Evolutionary conservation across 2,888 invertebrate genomes (phyloP).

Genomic region (Muschampia plurimacula): DNA sequence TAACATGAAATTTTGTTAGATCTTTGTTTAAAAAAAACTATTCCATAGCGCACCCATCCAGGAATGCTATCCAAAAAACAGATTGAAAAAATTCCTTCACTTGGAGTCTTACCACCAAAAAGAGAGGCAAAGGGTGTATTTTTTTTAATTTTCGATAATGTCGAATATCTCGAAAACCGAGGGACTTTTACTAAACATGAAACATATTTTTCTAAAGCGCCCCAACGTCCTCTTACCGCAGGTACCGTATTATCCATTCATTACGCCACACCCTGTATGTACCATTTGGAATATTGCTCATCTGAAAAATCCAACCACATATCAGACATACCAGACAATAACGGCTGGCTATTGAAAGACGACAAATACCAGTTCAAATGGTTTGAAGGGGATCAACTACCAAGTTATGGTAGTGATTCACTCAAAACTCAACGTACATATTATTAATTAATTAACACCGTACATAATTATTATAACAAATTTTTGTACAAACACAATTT

Average conservation of each 20-base stretch:
- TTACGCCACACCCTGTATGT: conserved; percentile 3
- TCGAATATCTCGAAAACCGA: conserved; percentile 3
- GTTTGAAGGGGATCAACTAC: conserved; percentile 17
- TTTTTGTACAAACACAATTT: not conserved
- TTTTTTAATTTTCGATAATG: not conserved
- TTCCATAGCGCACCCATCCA: not conserved
- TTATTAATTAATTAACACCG: too few species aligned
- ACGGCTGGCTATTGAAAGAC: conserved; percentile 48
- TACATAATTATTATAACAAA: not conserved
- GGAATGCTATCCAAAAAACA: not conserved
- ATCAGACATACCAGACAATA: conserved; percentile 46
- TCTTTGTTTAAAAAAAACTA: not conserved
- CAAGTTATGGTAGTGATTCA: conserved; percentile 8
- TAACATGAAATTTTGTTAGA: too few species aligned
- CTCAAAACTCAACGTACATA: not conserved
- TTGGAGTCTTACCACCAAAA: conserved; percentile 19
- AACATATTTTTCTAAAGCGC: not conserved
- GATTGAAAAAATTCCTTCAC: not conserved
- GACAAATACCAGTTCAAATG: conserved; percentile 40
- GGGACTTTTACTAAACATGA: conserved; percentile 2
- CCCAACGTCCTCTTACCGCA: conserved; percentile 18
- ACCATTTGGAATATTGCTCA: conserved; percentile 48
- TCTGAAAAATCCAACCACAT: conserved; percentile 41
- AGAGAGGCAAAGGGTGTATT: conserved; percentile 10
- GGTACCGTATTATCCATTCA: conserved; percentile 6